Conservation (phyloP, 2,113 vertebrate species). For the Erpornis zantholeuca region DNA sequence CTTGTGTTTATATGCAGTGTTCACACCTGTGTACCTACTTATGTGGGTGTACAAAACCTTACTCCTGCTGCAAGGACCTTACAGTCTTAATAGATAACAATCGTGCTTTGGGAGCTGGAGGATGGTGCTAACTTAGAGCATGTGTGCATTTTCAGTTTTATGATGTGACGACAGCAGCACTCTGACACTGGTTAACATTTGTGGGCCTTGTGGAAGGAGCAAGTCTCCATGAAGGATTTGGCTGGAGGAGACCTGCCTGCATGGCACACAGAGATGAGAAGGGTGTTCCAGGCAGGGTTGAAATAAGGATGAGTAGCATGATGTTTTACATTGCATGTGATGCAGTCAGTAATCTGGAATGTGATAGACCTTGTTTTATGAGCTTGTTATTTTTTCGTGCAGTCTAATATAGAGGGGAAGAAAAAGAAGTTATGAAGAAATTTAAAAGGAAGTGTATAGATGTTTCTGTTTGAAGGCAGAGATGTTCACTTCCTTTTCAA, state of each 20-base stretch:
- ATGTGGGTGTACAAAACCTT: not conserved
- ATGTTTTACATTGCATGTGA: not conserved
- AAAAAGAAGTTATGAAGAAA: not conserved
- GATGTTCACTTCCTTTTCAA: not conserved
- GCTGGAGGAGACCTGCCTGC: not conserved
- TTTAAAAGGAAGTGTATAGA: not conserved
- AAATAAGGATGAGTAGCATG: not conserved
- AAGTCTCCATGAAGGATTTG: not conserved
- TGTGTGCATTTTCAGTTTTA: constrained; percentile 42
- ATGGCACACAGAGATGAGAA: not conserved
- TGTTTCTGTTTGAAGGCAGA: not conserved
- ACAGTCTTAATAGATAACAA: not conserved
- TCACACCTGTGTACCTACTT: not conserved
- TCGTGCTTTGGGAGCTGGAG: not conserved
- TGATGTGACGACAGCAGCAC: not conserved
- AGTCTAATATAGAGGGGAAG: not conserved
- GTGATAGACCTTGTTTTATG: not conserved
- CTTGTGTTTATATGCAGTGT: not conserved
- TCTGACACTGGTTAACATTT: constrained; percentile 36
- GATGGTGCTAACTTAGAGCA: constrained; percentile 49
- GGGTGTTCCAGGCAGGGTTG: not conserved
- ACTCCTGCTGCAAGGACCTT: not conserved
- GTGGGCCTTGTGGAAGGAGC: constrained; percentile 1
- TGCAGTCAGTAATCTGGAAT: not conserved
- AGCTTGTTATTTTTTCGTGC: not conserved